Conservation (phyloP, 23 tunicate species). For the Diplosoma virens region DNA sequence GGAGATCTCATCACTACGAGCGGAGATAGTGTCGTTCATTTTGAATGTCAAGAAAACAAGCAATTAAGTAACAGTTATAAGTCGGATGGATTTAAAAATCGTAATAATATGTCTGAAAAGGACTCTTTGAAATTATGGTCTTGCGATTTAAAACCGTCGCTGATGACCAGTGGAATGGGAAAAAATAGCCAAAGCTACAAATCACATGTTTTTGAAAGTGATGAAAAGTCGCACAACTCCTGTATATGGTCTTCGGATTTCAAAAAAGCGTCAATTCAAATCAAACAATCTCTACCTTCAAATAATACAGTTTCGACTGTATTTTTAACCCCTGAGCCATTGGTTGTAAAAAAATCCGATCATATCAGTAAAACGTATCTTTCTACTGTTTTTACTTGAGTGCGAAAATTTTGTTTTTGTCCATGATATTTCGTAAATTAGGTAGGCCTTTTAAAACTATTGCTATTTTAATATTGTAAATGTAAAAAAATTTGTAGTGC, state of each 20-base stretch:
- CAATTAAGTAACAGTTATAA: slow-evolving; percentile 3
- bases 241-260: slow-evolving; percentile 15
- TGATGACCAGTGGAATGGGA: neutral
- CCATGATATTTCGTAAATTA: neutral
- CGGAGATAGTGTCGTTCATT: neutral
- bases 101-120: neutral
- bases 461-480: too few species aligned
- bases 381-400: slow-evolving; percentile 7
- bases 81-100: slow-evolving; percentile 1
- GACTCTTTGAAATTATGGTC: neutral
- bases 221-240: neutral
- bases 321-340: neutral
- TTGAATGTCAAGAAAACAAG: neutral
- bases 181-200: neutral
- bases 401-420: neutral
- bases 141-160: neutral
- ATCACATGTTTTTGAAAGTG: slow-evolving; percentile 5
- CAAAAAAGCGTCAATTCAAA: neutral
- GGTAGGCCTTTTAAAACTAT: neutral
- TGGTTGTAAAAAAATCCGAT: too few species aligned
- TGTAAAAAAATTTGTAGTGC: too few species aligned
- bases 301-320: neutral
- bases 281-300: neutral
- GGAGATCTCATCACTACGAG: neutral
- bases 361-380: neutral